phyloP scores from a whole-genome alignment of 2,113 vertebrate genomes.

The Heloderma charlesbogerti region DNA sequence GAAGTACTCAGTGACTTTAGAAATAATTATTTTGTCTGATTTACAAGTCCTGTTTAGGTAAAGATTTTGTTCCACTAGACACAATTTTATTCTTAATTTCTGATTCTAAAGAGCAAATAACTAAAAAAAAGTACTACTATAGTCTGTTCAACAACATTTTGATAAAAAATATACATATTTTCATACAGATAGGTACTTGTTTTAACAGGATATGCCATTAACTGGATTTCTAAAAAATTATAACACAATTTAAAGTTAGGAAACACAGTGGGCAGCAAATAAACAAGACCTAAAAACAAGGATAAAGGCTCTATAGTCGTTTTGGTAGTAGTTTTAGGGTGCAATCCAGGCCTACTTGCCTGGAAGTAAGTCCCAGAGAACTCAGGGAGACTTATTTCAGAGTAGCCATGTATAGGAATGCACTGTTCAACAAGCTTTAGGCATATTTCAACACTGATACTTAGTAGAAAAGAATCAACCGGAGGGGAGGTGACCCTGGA shows the following conservation, averaged over 20 bases:
- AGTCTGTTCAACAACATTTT: neutral
- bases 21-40: slow-evolving; percentile 78
- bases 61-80: slow-evolving; percentile 66
- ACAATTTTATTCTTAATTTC: slow-evolving; percentile 58
- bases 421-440: neutral
- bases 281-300: neutral
- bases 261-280: neutral
- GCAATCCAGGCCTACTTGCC: neutral
- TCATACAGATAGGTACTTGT: slow-evolving; percentile 46
- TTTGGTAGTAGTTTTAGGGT: too few relatives aligned
- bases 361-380: neutral
- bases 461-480: neutral
- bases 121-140: slow-evolving; percentile 11
- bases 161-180: slow-evolving; percentile 3
- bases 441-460: neutral
- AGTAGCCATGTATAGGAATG: neutral
- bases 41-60: slow-evolving; percentile 55
- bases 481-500: neutral
- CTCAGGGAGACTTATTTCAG: neutral
- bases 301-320: neutral
- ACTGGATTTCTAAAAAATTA: neutral
- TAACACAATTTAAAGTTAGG: neutral
- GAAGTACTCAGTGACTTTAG: slow-evolving; percentile 71
- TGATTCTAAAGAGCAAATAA: slow-evolving; percentile 56
- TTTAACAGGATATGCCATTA: neutral